Conservation (phyloP, 2,888 invertebrate species). For the Oligia fasciuncula region DNA sequence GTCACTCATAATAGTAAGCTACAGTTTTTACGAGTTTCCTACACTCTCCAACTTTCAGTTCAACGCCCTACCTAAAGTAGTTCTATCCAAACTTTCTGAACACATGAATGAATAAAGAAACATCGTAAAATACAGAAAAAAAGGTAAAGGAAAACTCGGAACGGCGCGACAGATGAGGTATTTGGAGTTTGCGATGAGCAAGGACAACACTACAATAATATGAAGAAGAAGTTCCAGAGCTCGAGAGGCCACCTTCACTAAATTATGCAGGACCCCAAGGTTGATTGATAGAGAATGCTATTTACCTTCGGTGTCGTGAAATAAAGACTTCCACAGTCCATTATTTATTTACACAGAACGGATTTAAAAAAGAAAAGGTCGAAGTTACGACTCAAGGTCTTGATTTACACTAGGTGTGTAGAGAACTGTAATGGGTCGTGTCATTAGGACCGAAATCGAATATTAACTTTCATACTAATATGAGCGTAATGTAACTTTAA, state of each 20-base stretch:
- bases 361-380: conserved; percentile 57
- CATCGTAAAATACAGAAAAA: conserved; percentile 57
- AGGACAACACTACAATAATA: conserved; percentile 64
- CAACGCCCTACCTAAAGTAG: conserved; percentile 50
- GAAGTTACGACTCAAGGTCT: conserved; percentile 26
- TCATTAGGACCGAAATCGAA: conserved; percentile 51
- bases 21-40: conserved; percentile 56
- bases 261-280: conserved; percentile 63
- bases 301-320: conserved; percentile 63
- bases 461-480: conserved; percentile 43
- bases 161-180: conserved; percentile 57
- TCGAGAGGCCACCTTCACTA: conserved; percentile 48
- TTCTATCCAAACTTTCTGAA: conserved; percentile 55
- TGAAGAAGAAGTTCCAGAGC: conserved; percentile 47
- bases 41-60: conserved; percentile 43
- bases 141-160: conserved; percentile 48
- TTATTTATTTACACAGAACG: conserved; percentile 62
- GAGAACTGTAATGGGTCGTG: conserved; percentile 40
- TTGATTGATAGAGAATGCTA: conserved; percentile 66
- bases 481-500: conserved; percentile 63
- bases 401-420: conserved; percentile 33
- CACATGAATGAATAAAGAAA: conserved; percentile 61
- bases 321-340: conserved; percentile 60
- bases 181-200: conserved; percentile 60
- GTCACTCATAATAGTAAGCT: conserved; percentile 56